Base-by-base conservation (phyloP, 2,113 vertebrate genomes). In the Triplophysa dalaica region DNA sequence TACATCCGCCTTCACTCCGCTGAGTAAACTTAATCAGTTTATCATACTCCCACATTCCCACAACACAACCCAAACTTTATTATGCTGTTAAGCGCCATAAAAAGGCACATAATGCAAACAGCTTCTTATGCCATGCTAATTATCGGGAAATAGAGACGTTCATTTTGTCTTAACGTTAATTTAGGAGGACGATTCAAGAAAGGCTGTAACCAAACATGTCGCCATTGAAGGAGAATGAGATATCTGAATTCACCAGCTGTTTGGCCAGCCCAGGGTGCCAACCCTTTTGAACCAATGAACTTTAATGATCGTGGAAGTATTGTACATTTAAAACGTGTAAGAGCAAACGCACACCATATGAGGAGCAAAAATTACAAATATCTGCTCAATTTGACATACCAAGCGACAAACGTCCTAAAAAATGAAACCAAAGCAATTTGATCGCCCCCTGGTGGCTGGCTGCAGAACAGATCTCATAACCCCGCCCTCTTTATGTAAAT, bases 21-120 rank as follows among this genome's bases (percentile, higher is more conserved):
- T 38, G 75, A 65, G 62, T 14, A 12, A 65, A 65, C 26, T 64
- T 65, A 65, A 52, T 77, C 74, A 52, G 62, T 38, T 65, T 5
- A 7, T 22, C 45, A 52, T 64, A 50, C 73, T 8, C 38, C 73
- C 58, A 50, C 73, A 48, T 16, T 2, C 24, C 56, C 54, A 41
- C 29, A 43, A 52, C 12, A 58, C 1, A n/a, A 19, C 7, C 16
- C n/a, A 16, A 16, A 19, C 60, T 19, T 26, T 75, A 63, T 62
- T 62, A 21, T 62, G 5, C 41, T 75, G 21, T 63, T 75, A 63
- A 75, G 50, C 16, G 0, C 63, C 19, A 65, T 45, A 54, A 52
- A 54, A 24, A 19, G 0, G 7, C 61, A n/a, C 45, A 77, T 52
- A 29, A 48, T 29, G 72, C 38, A 45, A 48, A 43, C 14, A 33